Base-by-base conservation (phyloP, 2,888 invertebrate species). In the Tuta absoluta region DNA sequence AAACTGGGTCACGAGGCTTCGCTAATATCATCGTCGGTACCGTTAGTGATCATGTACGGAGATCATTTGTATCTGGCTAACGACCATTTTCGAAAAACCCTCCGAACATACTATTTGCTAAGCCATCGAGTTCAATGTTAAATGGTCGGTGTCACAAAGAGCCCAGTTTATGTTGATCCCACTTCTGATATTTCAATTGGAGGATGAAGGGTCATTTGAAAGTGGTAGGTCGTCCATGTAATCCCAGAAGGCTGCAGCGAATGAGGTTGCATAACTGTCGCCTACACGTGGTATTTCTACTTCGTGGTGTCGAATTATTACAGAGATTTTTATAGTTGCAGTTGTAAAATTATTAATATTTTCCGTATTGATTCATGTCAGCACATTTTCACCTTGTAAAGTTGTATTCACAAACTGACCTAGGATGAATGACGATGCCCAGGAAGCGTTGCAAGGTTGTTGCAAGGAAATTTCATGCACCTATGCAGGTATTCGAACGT, bases 1-100 rank as follows among this genome's bases (percentile, higher is more conserved):
- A 74, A 84, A 79, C 81, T 91, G 79, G 89, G 90, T 91, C 87
- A 91, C 79, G 82, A 87, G 91, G 91, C 89, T 88, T 89, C 80
- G 90, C 90, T 89, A 89, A 91, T 90, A 90, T 89, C 82, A 81
- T 79, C 75, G 76, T 75, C 77, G 69, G 68, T 80, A 82, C 87
- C 86, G 89, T 89, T 89, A 87, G 75, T 72, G 73, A 85, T 85
- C 82, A 77, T 76, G 74, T 75, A 70, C 68, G 69, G 74, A 80
- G 81, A 84, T 86, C 81, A 80, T 80, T 80, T 82, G 75, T 76
- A 77, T 78, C 77, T 79, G 72, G 67, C 69, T 69, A 51, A 53
- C 67, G 65, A 58, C 81, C 78, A 79, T 63, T 28, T 72, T 72
- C 57, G 59, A 57, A 71, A 80, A 72, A 66, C 82, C 67, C 37